Percentiles rank a stretch among this genome's conserved stretches.
phyloP scores from a whole-genome alignment of 2,888 invertebrate genomes.

The Meteorus colon region DNA sequence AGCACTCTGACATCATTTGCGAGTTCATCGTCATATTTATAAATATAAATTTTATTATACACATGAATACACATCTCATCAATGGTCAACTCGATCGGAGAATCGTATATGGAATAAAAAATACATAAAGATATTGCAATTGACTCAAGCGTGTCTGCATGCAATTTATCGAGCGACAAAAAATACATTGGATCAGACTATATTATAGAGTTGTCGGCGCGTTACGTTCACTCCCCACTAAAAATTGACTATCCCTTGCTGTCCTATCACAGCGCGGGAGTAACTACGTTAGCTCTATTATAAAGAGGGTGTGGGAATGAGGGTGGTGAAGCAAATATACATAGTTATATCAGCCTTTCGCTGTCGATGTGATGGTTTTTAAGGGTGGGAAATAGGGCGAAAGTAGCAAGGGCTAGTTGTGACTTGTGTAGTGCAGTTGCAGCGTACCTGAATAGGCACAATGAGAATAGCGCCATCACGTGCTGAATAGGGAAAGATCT shows the following conservation, averaged over 20 bases:
- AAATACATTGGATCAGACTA: neutral
- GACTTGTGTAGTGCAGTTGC: too few relatives aligned
- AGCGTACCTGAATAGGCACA: too few relatives aligned
- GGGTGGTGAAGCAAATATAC: neutral
- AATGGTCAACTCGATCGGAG: neutral
- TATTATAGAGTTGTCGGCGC: neutral
- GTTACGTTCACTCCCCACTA: constrained; percentile 18
- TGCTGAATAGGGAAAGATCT: too few relatives aligned
- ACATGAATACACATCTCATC: neutral
- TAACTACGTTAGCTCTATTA: neutral
- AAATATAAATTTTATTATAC: neutral
- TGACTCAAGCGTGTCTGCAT: constrained; percentile 16
- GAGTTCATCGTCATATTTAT: neutral
- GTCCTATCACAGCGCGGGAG: neutral
- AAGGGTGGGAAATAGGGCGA: too few relatives aligned
- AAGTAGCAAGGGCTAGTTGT: too few relatives aligned
- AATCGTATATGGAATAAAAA: neutral
- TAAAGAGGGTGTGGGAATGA: neutral
- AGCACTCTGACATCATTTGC: neutral
- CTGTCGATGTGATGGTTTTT: neutral
- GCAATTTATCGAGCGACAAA: constrained; percentile 1
- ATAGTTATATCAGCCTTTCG: neutral
- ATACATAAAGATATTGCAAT: neutral
- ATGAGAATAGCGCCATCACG: too few relatives aligned
- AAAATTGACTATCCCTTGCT: constrained; percentile 31